phyloP scores from a whole-genome alignment of 2,888 invertebrate genomes.

The Drosophila meridiana region DNA sequence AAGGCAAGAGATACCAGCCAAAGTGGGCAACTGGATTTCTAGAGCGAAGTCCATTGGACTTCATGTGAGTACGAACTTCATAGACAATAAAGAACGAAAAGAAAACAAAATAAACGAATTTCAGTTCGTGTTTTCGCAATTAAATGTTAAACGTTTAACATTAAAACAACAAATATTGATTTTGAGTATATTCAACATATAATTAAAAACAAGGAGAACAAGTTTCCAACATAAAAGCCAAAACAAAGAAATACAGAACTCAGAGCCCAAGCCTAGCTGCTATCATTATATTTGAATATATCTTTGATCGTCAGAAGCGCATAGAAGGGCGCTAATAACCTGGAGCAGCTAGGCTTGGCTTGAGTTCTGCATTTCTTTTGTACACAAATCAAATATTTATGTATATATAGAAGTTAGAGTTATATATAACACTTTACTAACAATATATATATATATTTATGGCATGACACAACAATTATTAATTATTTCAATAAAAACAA shows the following conservation, averaged over 20 bases:
- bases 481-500: conserved; percentile 77
- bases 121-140: conserved; percentile 32
- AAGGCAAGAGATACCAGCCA: conserved; percentile 24
- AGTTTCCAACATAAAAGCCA: conserved; percentile 42
- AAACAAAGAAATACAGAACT: conserved; percentile 18
- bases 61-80: not conserved
- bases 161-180: conserved; percentile 35
- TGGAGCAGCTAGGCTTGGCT: not conserved
- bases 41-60: conserved; percentile 4
- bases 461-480: conserved; percentile 83
- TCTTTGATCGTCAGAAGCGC: conserved; percentile 1
- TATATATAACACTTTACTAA: conserved; percentile 75
- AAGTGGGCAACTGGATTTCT: conserved; percentile 43
- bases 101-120: conserved; percentile 6
- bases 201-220: conserved; percentile 21
- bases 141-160: conserved; percentile 47
- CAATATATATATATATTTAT: conserved; percentile 74
- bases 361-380: conserved; percentile 19
- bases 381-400: conserved; percentile 44
- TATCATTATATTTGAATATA: not conserved
- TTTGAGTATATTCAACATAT: conserved; percentile 30
- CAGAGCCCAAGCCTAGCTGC: conserved; percentile 6
- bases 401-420: conserved; percentile 68
- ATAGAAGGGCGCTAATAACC: not conserved
- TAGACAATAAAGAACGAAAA: conserved; percentile 4